phyloP scores from a whole-genome alignment of 2,113 vertebrate species.

The Acanthisitta chloris region DNA sequence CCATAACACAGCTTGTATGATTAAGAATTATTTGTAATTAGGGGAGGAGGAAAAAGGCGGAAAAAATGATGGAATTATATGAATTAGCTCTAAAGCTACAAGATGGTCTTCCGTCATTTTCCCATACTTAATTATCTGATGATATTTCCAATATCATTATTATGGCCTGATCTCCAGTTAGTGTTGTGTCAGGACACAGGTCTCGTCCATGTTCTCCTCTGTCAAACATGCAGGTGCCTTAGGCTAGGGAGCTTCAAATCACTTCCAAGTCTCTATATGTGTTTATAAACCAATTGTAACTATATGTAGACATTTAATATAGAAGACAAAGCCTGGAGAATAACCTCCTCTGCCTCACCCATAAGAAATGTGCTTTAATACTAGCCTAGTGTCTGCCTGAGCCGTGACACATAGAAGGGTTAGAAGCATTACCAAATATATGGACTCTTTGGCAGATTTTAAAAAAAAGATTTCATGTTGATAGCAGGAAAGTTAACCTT shows the following conservation, averaged over 20 bases:
- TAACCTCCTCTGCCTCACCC: background rate
- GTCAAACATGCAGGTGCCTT: background rate
- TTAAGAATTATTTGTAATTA: background rate
- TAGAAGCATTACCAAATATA: background rate
- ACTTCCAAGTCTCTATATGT: background rate
- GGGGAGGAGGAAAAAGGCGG: background rate
- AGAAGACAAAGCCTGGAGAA: background rate
- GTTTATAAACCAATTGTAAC: background rate
- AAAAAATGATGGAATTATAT: background rate
- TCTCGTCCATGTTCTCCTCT: background rate
- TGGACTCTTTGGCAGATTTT: background rate
- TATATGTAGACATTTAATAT: background rate
- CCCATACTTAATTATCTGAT: background rate
- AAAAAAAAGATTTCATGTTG: background rate
- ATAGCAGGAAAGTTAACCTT: background rate
- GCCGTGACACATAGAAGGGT: background rate
- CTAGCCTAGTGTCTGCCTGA: background rate
- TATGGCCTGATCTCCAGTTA: background rate
- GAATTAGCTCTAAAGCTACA: background rate
- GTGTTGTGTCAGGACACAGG: background rate
- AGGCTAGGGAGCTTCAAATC: background rate
- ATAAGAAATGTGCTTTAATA: background rate
- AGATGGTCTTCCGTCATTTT: background rate
- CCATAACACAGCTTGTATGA: background rate
- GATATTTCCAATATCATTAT: background rate